phyloP scores from a whole-genome alignment of 2,888 invertebrate genomes.

The Epinotia brunnichana region DNA sequence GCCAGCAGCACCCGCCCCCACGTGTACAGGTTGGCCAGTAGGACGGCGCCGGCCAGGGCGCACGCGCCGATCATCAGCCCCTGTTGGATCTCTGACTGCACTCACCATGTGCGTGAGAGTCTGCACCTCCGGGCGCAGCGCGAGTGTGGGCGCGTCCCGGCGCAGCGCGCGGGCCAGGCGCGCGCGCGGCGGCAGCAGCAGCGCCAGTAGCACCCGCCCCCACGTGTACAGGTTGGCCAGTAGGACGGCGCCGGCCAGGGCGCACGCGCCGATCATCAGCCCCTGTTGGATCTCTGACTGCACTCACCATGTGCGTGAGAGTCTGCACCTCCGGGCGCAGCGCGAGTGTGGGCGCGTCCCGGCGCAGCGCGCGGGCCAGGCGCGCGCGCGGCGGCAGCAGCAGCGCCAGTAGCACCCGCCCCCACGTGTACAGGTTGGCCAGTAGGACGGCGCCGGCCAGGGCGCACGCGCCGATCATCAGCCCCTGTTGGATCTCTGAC shows the following conservation, averaged over 20 bases:
- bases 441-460: conserved; percentile 83
- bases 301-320: too few relatives aligned
- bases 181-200: conserved; percentile 10
- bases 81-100: neutral
- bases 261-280: too few relatives aligned
- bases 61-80: too few relatives aligned
- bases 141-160: conserved; percentile 12
- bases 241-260: too few relatives aligned
- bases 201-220: conserved; percentile 17
- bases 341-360: too few relatives aligned
- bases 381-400: too few relatives aligned
- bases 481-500: too few relatives aligned
- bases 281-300: too few relatives aligned
- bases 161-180: conserved; percentile 12
- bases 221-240: neutral
- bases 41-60: too few relatives aligned
- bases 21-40: conserved; percentile 90
- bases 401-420: too few relatives aligned
- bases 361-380: too few relatives aligned
- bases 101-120: conserved; percentile 54
- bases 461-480: conserved; percentile 65
- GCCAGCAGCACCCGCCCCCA: conserved; percentile 89
- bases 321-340: too few relatives aligned
- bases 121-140: conserved; percentile 20
- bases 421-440: conserved; percentile 8